Conservation (phyloP, 2,888 invertebrate species). For the Drosophila sordidula region DNA sequence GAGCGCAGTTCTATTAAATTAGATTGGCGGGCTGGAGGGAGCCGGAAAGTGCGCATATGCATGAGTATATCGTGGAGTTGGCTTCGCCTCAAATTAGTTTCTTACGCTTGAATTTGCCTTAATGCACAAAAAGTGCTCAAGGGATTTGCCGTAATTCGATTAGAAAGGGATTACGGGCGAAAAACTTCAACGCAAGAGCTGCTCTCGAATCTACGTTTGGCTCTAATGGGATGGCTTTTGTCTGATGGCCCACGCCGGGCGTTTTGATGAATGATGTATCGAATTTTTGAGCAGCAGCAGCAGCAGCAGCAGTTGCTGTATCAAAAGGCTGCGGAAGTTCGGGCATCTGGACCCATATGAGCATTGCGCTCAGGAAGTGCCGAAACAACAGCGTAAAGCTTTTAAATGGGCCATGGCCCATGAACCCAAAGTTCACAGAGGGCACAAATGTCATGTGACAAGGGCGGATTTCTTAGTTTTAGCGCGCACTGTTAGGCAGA, state of each 20-base stretch:
- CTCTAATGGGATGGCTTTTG: slow-evolving; percentile 63
- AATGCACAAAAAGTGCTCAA: slow-evolving; percentile 67
- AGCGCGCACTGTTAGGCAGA: not conserved
- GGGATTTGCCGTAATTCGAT: slow-evolving; percentile 78
- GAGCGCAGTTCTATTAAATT: slow-evolving; percentile 58
- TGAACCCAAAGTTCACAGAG: slow-evolving; percentile 20
- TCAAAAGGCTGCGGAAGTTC: slow-evolving; percentile 62
- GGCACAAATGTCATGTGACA: slow-evolving; percentile 22
- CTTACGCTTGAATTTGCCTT: slow-evolving; percentile 76
- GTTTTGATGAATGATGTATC: slow-evolving; percentile 75
- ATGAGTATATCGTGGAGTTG: slow-evolving; percentile 55
- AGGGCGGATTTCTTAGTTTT: slow-evolving; percentile 12
- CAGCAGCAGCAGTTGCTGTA: slow-evolving; percentile 33
- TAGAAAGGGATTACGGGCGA: slow-evolving; percentile 74
- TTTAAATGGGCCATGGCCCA: slow-evolving; percentile 57
- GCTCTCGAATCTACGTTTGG: slow-evolving; percentile 23
- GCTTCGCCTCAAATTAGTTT: slow-evolving; percentile 72
- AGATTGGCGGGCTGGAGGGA: slow-evolving; percentile 23
- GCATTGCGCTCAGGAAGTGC: slow-evolving; percentile 50
- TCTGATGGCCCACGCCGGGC: slow-evolving; percentile 56
- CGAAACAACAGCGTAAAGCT: slow-evolving; percentile 72
- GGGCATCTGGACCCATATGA: slow-evolving; percentile 38
- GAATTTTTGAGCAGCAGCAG: slow-evolving; percentile 64
- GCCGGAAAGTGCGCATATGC: slow-evolving; percentile 68
- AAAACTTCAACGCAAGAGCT: slow-evolving; percentile 51